A percentile compares a stretch with the other conserved stretches of the same genome.
Conservation (phyloP, 2,888 invertebrate species). For the Drosophila limbata region DNA sequence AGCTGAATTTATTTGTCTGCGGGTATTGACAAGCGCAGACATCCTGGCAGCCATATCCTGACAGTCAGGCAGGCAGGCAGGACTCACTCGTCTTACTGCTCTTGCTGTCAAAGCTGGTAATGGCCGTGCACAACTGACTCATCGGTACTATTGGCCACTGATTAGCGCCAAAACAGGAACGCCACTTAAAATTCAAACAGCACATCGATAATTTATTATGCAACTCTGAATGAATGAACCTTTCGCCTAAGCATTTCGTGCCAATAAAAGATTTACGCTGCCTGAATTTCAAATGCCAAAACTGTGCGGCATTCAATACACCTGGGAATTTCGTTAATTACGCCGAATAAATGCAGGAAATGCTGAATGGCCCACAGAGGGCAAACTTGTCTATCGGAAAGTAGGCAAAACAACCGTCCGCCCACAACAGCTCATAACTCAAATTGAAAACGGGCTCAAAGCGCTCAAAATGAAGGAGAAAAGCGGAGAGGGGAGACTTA, state of each 20-base stretch:
- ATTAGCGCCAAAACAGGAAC: conserved; percentile 56
- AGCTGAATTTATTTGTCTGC: conserved; percentile 78
- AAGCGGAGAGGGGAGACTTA: not conserved
- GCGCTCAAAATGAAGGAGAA: not conserved
- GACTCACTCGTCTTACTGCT: not conserved
- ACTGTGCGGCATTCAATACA: conserved; percentile 56
- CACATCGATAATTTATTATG: conserved; percentile 77
- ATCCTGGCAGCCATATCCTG: conserved; percentile 16
- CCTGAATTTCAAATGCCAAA: conserved; percentile 70
- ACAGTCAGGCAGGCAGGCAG: not conserved
- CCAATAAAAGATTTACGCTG: conserved; percentile 77
- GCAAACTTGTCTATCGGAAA: conserved; percentile 19
- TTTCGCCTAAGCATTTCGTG: conserved; percentile 71
- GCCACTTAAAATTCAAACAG: conserved; percentile 56
- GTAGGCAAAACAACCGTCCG: not conserved
- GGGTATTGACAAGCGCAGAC: conserved; percentile 74
- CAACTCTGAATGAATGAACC: conserved; percentile 64
- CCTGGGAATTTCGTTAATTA: conserved; percentile 78
- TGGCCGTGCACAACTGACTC: conserved; percentile 12
- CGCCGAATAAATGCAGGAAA: conserved; percentile 74
- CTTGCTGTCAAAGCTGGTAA: conserved; percentile 6
- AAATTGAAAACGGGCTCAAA: conserved; percentile 29
- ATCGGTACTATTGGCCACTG: conserved; percentile 48
- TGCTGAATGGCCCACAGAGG: conserved; percentile 40
- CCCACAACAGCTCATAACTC: conserved; percentile 40